Conservation (phyloP, 2,888 invertebrate species). For the Osmoderma eremita region DNA sequence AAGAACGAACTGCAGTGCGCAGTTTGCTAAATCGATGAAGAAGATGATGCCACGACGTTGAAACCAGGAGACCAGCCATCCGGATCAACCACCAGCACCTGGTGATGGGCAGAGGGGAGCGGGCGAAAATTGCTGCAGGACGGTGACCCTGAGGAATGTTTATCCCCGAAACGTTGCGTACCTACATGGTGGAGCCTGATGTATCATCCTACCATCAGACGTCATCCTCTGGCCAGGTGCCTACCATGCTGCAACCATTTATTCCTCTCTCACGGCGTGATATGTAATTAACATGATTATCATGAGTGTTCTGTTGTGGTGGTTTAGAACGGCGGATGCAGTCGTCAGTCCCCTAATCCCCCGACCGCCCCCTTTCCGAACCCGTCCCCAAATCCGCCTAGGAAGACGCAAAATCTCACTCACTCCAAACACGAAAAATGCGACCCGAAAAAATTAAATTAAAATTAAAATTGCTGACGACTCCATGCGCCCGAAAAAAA, state of each 20-base stretch:
- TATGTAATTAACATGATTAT: constrained; percentile 67
- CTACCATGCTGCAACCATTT: constrained; percentile 65
- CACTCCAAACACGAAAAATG: neutral
- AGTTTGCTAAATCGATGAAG: constrained; percentile 57
- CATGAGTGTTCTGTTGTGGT: constrained; percentile 63
- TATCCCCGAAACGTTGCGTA: constrained; percentile 92
- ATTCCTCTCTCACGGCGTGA: constrained; percentile 62
- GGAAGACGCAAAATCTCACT: too few species aligned
- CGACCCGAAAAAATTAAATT: too few species aligned
- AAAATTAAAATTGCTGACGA: neutral
- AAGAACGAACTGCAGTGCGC: constrained; percentile 57
- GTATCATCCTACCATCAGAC: constrained; percentile 94
- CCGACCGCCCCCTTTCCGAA: too few species aligned
- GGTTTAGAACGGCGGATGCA: constrained; percentile 50
- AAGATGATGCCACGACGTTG: constrained; percentile 26
- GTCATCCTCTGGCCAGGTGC: constrained; percentile 95
- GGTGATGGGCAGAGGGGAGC: constrained; percentile 58
- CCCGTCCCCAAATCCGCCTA: too few species aligned
- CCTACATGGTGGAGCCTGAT: constrained; percentile 96
- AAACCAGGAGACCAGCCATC: constrained; percentile 15
- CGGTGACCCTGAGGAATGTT: constrained; percentile 76
- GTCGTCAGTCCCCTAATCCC: constrained; percentile 49
- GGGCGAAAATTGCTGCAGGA: constrained; percentile 59
- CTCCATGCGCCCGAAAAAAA: constrained; percentile 29
- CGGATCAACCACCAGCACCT: constrained; percentile 41